A percentile compares a stretch with the other conserved stretches of the same genome.
Conservation (phyloP, 2,113 vertebrate species). For the Oryzias melastigma region DNA sequence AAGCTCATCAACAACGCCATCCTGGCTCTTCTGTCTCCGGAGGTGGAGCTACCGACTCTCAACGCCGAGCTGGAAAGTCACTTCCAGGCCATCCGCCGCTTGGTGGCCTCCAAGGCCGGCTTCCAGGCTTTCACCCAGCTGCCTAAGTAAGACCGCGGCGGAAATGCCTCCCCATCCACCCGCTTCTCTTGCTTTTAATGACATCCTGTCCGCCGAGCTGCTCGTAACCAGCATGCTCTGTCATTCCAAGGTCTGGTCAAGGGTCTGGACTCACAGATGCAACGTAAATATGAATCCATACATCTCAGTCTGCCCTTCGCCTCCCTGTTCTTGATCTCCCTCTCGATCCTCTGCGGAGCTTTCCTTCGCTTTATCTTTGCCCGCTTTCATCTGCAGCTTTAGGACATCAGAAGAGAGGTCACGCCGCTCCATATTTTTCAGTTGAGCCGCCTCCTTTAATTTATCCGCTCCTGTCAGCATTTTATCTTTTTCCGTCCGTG, state of each 20-base stretch:
- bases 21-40: conserved; percentile 90
- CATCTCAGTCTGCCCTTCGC: conserved; percentile 70
- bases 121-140: conserved; percentile 98
- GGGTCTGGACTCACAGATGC: conserved; percentile 74
- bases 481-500: conserved; percentile 25
- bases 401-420: conserved; percentile 40
- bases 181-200: conserved; percentile 25
- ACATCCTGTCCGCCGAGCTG: conserved; percentile 39
- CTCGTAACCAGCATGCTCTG: conserved; percentile 71
- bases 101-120: conserved; percentile 97
- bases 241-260: conserved; percentile 78
- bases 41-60: conserved; percentile 83
- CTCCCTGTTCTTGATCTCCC: conserved; percentile 28
- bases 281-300: conserved; percentile 80
- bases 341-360: conserved; percentile 17
- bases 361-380: conserved; percentile 40
- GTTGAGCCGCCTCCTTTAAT: conserved; percentile 33
- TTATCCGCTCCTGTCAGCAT: conserved; percentile 26
- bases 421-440: conserved; percentile 25
- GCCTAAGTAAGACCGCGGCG: conserved; percentile 84
- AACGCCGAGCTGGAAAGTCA: conserved; percentile 97
- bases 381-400: conserved; percentile 49
- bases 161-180: neutral
- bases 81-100: conserved; percentile 93
- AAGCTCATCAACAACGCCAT: conserved; percentile 98